Percentiles rank a stretch among this genome's conserved stretches.
Conservation (phyloP, 2,113 vertebrate species). For the Phalacrocorax brasilianus region DNA sequence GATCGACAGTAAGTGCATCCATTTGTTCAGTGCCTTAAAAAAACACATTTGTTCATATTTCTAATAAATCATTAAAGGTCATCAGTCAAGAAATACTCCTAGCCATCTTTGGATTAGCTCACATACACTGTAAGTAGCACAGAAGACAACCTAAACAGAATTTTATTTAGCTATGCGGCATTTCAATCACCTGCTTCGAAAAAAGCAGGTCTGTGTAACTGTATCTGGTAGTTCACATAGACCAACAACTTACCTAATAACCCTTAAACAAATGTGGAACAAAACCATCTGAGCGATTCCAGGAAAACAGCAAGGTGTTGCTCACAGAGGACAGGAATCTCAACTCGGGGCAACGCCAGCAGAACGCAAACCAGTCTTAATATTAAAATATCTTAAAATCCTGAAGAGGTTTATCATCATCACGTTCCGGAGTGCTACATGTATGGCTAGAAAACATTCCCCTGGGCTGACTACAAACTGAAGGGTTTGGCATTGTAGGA, state of each 20-base stretch:
- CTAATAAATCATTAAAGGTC: not conserved
- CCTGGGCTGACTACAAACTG: not conserved
- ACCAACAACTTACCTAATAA: not conserved
- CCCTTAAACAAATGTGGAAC: not conserved
- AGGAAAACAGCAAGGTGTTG: accelerated
- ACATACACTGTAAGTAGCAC: not conserved
- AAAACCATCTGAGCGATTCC: not conserved
- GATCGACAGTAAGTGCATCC: not conserved
- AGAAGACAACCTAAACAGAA: not conserved
- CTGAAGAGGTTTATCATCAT: not conserved
- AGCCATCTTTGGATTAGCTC: not conserved
- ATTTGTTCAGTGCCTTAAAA: not conserved
- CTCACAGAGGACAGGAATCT: not conserved
- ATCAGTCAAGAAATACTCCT: not conserved
- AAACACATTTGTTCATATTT: not conserved
- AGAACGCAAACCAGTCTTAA: not conserved
- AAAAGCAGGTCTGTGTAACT: not conserved
- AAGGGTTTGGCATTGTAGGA: not conserved
- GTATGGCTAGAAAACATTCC: accelerated
- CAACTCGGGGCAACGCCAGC: not conserved
- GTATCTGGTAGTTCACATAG: accelerated
- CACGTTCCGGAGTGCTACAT: accelerated
- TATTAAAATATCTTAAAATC: not conserved
- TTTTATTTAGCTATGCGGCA: not conserved
- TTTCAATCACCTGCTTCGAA: not conserved